These are phyloP conservation scores for Protosalanx chinensis DNA, from an alignment of 2,797 vertebrate genomes.

Conservation along the genomic window DNA sequence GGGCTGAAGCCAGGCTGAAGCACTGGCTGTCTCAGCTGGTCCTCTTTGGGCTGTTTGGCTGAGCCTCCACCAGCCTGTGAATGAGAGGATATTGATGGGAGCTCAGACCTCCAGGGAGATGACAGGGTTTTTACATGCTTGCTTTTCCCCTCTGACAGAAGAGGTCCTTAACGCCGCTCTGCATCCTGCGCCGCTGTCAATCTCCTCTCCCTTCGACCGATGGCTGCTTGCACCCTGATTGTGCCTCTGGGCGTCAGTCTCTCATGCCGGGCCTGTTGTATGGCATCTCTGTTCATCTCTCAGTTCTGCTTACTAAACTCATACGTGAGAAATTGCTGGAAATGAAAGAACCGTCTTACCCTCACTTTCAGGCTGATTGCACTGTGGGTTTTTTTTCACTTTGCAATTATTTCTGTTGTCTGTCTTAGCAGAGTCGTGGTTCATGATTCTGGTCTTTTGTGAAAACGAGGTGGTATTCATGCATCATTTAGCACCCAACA, in stretches of 20 bases:
- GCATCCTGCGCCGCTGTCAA: conserved; percentile 58
- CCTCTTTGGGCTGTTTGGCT: conserved; percentile 50
- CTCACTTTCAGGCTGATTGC: conserved; percentile 22
- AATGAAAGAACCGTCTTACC: conserved; percentile 23
- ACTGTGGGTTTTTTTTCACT: background rate
- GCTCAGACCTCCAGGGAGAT: conserved; percentile 42
- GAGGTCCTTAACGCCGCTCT: conserved; percentile 57
- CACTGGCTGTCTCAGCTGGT: conserved; percentile 40
- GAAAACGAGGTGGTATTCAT: conserved; percentile 34
- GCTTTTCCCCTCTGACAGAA: conserved; percentile 56
- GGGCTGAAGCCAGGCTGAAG: conserved; percentile 46
- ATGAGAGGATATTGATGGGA: conserved; percentile 45
- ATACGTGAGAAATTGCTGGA: conserved; percentile 4
- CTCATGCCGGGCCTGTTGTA: conserved; percentile 56
- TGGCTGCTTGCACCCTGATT: conserved; percentile 58
- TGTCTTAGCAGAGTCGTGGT: conserved; percentile 16
- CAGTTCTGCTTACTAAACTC: conserved; percentile 24
- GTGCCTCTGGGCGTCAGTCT: conserved; percentile 62
- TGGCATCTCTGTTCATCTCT: too few species aligned
- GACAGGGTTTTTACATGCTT: conserved; percentile 46
- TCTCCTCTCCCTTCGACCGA: conserved; percentile 47
- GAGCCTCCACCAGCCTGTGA: conserved; percentile 55
- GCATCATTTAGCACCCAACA: conserved; percentile 33
- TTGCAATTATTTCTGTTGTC: conserved; percentile 20
- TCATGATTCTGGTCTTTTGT: conserved; percentile 16